Conservation (phyloP, 2,888 invertebrate genomes). For the Sympetrum striolatum region DNA sequence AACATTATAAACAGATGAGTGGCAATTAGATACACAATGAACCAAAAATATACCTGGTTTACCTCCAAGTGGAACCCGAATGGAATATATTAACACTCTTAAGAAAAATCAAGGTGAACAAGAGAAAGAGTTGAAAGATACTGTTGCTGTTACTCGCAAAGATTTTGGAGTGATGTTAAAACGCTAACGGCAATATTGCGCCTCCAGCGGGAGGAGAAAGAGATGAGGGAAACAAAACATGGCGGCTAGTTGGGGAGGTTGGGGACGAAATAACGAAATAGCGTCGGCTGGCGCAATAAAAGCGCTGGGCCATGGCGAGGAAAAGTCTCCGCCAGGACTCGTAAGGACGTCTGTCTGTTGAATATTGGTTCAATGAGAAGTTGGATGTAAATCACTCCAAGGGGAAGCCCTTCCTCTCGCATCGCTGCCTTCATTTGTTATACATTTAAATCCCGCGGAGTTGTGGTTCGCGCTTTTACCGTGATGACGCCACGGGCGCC, state of each 20-base stretch:
- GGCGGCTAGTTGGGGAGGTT: background rate
- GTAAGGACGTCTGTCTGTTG: background rate
- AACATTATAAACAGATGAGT: no score
- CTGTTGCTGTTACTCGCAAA: no score
- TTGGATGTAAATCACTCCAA: background rate
- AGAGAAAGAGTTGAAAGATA: no score
- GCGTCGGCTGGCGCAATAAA: background rate
- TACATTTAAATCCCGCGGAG: slow-evolving; percentile 24
- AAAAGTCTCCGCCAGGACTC: background rate
- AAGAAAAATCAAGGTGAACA: no score
- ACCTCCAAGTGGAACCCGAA: no score
- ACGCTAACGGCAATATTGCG: no score
- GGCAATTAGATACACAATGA: no score
- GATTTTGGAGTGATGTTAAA: no score
- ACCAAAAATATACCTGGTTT: no score
- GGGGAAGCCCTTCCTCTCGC: background rate
- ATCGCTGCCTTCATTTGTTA: slow-evolving; percentile 6
- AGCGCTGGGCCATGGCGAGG: background rate
- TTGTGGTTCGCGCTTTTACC: background rate
- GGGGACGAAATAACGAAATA: background rate
- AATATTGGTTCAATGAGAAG: background rate
- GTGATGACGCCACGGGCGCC: background rate
- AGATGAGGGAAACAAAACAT: background rate
- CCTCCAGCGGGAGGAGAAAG: background rate
- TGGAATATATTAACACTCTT: no score